These are phyloP conservation scores for Pseudochirops corinnae DNA, from an alignment of 2,797 vertebrate genomes.

Conservation along the genomic window DNA sequence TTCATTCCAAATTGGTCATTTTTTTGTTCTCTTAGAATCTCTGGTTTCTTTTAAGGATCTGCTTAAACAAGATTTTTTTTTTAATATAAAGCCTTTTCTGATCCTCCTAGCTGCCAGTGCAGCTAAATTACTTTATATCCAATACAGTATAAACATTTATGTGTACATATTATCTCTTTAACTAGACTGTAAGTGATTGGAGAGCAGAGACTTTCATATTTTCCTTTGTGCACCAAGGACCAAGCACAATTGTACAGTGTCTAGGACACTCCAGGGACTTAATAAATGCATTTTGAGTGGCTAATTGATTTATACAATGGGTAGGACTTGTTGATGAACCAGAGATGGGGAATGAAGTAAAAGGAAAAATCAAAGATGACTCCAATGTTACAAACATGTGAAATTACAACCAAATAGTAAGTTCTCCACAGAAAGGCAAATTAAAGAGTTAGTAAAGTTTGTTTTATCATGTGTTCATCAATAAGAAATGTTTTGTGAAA, in stretches of 20 bases:
- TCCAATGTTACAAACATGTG: background rate
- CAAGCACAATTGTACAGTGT: background rate
- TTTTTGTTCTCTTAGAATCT: background rate
- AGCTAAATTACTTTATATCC: background rate
- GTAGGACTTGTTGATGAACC: background rate
- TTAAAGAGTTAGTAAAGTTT: background rate
- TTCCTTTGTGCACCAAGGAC: background rate
- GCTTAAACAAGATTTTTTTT: background rate
- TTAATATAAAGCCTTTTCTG: background rate
- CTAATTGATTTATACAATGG: background rate
- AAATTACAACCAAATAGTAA: background rate
- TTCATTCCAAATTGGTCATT: background rate
- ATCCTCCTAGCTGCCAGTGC: background rate
- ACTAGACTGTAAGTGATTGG: background rate
- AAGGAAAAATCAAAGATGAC: background rate
- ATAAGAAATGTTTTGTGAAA: background rate
- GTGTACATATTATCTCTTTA: background rate
- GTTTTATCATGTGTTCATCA: background rate
- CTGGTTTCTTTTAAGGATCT: background rate
- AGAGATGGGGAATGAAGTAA: background rate
- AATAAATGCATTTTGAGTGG: background rate
- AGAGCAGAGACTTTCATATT: background rate
- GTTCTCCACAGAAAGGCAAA: background rate
- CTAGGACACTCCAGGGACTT: background rate
- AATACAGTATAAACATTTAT: background rate